phyloP scores from a whole-genome alignment of 2,797 vertebrate species.

The Sparidentex hasta region DNA sequence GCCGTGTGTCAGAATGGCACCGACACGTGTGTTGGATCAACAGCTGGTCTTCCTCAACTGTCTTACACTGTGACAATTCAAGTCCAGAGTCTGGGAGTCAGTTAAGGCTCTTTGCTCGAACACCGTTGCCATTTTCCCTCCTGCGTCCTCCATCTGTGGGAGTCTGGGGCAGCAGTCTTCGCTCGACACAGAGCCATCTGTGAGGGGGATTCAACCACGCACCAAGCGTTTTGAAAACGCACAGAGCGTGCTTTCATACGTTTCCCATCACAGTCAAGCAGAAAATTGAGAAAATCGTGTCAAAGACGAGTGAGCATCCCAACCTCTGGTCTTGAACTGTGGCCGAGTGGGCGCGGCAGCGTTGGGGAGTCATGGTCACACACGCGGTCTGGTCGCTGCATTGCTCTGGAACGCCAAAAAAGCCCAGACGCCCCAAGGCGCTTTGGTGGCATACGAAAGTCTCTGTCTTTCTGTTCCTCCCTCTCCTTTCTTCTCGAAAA shows the following conservation, averaged over 20 bases:
- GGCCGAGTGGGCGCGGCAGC: slow-evolving; percentile 41
- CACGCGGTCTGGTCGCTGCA: slow-evolving; percentile 58
- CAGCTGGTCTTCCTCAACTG: slow-evolving; percentile 4
- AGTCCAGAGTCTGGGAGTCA: slow-evolving; percentile 1
- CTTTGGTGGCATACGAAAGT: slow-evolving; percentile 66
- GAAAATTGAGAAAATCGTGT: slow-evolving; percentile 75
- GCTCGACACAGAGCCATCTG: slow-evolving; percentile 70
- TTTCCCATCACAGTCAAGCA: slow-evolving; percentile 67
- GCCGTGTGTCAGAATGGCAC: slow-evolving; percentile 37
- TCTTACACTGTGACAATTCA: slow-evolving; percentile 34
- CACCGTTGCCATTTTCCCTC: slow-evolving; percentile 50
- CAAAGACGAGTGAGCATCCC: slow-evolving; percentile 67
- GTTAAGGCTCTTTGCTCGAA: slow-evolving; percentile 29
- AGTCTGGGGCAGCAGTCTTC: slow-evolving; percentile 51
- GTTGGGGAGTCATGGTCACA: slow-evolving; percentile 64
- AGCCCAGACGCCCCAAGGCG: slow-evolving; percentile 59
- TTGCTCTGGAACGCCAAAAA: slow-evolving; percentile 71
- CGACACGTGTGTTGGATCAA: slow-evolving; percentile 26
- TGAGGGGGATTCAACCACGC: slow-evolving; percentile 55
- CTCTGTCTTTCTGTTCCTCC: slow-evolving; percentile 55
- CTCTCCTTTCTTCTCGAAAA: slow-evolving; percentile 61
- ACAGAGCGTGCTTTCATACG: slow-evolving; percentile 78
- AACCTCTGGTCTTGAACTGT: slow-evolving; percentile 70
- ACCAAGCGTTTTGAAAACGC: slow-evolving; percentile 51
- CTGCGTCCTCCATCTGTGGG: slow-evolving; percentile 59